These are phyloP conservation scores for Tricholaema leucomelas DNA, from an alignment of 2,113 vertebrate genomes.

Conservation along the genomic window DNA sequence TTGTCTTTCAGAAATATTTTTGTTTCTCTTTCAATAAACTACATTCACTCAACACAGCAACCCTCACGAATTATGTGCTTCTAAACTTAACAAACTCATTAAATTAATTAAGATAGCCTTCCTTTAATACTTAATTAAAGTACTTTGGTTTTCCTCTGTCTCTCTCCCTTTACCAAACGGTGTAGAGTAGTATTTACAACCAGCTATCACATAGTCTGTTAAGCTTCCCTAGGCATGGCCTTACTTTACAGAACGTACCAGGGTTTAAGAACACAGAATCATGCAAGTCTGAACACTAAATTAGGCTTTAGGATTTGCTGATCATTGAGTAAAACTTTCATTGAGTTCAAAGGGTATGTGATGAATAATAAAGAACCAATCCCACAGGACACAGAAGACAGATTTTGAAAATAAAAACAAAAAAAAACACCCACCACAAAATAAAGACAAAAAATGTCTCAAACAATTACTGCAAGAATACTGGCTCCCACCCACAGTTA, in stretches of 20 bases:
- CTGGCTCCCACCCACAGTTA: not conserved
- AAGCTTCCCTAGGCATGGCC: not conserved
- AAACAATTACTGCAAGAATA: not conserved
- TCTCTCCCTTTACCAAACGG: not conserved
- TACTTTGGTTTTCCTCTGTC: not conserved
- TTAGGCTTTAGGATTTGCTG: not conserved
- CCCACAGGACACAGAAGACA: not conserved
- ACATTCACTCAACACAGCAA: not conserved
- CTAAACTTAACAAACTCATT: not conserved
- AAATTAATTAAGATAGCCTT: not conserved
- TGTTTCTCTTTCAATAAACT: not conserved
- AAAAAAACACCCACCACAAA: not conserved
- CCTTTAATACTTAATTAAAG: not conserved
- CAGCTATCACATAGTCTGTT: not conserved
- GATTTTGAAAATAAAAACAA: not conserved
- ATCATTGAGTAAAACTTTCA: not conserved
- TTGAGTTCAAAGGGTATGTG: not conserved
- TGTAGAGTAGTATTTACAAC: constrained; percentile 7
- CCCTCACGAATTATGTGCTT: not conserved
- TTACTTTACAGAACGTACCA: not conserved
- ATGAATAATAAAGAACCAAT: not conserved
- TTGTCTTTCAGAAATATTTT: not conserved
- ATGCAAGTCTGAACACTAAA: not conserved
- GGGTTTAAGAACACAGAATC: not conserved
- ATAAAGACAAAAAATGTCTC: not conserved